phyloP scores from a whole-genome alignment of 2,113 vertebrate species.

The Oophaga pumilio region DNA sequence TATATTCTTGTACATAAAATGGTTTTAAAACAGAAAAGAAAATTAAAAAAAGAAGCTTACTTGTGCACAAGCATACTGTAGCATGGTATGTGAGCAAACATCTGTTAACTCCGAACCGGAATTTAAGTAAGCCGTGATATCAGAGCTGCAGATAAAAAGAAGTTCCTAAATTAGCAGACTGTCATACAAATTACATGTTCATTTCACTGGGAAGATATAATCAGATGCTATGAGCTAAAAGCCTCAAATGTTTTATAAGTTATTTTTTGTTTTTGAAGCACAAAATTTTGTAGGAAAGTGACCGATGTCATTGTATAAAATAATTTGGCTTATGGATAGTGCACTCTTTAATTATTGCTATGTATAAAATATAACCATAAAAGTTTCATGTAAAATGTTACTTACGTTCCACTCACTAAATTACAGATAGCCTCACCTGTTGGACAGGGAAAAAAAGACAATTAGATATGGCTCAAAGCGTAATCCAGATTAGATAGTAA shows the following conservation, averaged over 20 bases:
- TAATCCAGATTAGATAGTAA: neutral
- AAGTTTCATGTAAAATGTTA: neutral
- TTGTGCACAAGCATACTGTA: slow-evolving; percentile 57
- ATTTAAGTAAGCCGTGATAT: slow-evolving; percentile 24
- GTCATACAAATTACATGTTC: too few species aligned
- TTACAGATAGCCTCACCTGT: neutral
- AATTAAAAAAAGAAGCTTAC: slow-evolving; percentile 38
- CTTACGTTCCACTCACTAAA: neutral
- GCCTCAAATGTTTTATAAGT: too few species aligned
- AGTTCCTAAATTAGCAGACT: neutral
- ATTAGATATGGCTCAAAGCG: neutral
- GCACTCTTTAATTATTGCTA: too few species aligned
- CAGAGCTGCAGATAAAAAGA: slow-evolving; percentile 46
- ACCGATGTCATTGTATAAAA: too few species aligned
- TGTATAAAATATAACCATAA: too few species aligned
- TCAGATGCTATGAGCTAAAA: too few species aligned
- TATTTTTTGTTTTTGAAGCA: too few species aligned
- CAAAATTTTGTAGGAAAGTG: too few species aligned
- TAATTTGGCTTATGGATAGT: too few species aligned
- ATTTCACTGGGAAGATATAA: too few species aligned
- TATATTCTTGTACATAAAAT: neutral
- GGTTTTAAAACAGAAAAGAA: neutral
- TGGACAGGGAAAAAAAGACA: neutral
- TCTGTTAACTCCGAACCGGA: neutral
- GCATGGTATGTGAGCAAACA: slow-evolving; percentile 45